Evolutionary conservation across 2,888 invertebrate genomes (phyloP).

Genomic region (Nematopogon swammerdamellus): DNA sequence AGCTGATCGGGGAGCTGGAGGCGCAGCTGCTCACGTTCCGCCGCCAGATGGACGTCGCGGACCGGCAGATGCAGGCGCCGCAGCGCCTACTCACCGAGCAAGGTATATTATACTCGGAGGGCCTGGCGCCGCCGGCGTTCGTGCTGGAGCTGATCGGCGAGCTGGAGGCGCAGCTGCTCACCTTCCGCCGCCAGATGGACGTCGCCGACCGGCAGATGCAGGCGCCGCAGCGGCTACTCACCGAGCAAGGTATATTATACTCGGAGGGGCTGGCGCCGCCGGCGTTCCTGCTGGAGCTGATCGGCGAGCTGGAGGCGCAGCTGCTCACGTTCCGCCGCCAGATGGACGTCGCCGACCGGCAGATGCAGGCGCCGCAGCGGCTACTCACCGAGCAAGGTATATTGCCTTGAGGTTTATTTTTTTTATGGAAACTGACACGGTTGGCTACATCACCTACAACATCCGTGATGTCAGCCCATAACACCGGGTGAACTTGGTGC

Average conservation of each 20-base stretch:
- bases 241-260: conserved; percentile 40
- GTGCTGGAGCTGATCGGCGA: conserved; percentile 38
- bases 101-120: no score
- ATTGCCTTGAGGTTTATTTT: no score
- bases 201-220: conserved; percentile 49
- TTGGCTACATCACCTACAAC: no score
- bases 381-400: conserved; percentile 45
- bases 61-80: no score
- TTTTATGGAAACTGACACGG: no score
- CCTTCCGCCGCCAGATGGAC: conserved; percentile 43
- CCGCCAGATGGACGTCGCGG: no score
- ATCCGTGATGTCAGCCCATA: no score
- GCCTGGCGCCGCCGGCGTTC: conserved; percentile 33
- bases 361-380: conserved; percentile 43
- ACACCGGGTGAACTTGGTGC: no score
- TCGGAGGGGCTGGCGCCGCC: conserved; percentile 38
- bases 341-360: conserved; percentile 47
- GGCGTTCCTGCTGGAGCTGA: conserved; percentile 34
- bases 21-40: no score
- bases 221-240: conserved; percentile 37
- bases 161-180: conserved; percentile 37
- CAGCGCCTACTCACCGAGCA: no score
- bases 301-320: conserved; percentile 39
- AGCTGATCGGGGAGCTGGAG: no score
- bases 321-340: conserved; percentile 37